Percentiles rank a stretch among this genome's conserved stretches.
Evolutionary conservation across 2,888 invertebrate species (phyloP).

Genomic region (Chymomyza fuscimana): DNA sequence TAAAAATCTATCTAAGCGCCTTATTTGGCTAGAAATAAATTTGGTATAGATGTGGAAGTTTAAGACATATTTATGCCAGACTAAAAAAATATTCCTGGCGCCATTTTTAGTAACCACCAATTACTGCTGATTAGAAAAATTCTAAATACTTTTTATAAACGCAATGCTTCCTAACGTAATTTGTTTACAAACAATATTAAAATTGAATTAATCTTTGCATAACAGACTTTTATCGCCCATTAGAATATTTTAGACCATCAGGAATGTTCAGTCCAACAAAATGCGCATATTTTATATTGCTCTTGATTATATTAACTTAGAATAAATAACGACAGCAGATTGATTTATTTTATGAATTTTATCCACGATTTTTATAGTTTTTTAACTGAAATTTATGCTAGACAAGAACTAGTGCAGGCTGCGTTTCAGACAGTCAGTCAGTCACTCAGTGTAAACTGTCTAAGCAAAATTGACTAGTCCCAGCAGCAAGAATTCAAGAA

Average conservation of each 20-base stretch:
- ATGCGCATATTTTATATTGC: neutral
- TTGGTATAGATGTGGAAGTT: too few relatives aligned
- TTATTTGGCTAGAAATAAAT: too few relatives aligned
- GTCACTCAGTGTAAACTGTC: conserved; percentile 35
- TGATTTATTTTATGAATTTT: conserved; percentile 44
- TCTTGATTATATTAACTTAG: conserved; percentile 47
- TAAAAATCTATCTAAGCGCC: too few relatives aligned
- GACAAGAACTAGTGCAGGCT: conserved; percentile 14
- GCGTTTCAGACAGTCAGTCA: conserved; percentile 12
- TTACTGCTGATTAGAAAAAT: neutral
- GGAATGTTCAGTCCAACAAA: neutral
- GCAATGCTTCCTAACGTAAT: neutral
- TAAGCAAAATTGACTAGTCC: conserved; percentile 41
- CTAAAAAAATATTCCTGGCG: too few relatives aligned
- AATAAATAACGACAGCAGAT: conserved; percentile 50
- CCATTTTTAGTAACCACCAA: too few relatives aligned
- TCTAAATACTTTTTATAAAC: neutral
- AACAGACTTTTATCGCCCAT: neutral
- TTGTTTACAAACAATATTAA: neutral
- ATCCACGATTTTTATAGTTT: conserved; percentile 31
- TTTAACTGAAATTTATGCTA: conserved; percentile 43
- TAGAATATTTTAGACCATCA: neutral
- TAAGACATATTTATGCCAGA: too few relatives aligned
- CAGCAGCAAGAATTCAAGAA: conserved; percentile 38
- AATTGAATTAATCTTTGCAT: neutral